Conservation (phyloP, 2,797 vertebrate species). For the Periophthalmus magnuspinnatus region DNA sequence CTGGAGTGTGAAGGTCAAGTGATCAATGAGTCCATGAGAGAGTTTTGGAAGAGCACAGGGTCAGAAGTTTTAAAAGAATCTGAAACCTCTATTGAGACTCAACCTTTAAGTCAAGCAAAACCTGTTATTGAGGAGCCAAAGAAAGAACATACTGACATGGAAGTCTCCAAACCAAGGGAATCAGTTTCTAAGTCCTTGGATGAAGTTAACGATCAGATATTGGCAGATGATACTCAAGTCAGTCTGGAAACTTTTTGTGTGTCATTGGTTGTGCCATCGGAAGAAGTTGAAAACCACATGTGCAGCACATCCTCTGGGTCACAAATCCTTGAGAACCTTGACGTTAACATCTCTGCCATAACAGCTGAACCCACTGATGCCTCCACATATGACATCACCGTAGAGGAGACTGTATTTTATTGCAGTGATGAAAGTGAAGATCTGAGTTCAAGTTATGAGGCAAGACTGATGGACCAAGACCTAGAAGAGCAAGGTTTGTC, state of each 20-base stretch:
- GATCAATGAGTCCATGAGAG: constrained; percentile 82
- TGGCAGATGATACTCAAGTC: not conserved
- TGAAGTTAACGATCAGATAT: constrained; percentile 7
- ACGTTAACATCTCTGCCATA: not conserved
- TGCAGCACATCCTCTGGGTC: not conserved
- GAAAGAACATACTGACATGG: constrained; percentile 8
- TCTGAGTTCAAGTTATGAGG: constrained; percentile 5
- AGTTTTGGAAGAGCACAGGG: constrained; percentile 64
- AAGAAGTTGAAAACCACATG: constrained; percentile 9
- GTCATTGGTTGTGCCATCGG: constrained; percentile 8
- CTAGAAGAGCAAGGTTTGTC: constrained; percentile 11
- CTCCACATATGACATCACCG: constrained; percentile 10
- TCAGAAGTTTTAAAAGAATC: constrained; percentile 4
- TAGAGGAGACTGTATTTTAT: constrained; percentile 13
- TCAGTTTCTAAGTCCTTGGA: constrained; percentile 6
- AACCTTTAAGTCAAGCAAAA: constrained; percentile 9
- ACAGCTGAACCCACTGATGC: not conserved
- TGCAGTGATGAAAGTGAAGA: constrained; percentile 13
- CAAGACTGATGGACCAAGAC: constrained; percentile 12
- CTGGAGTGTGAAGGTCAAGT: constrained; percentile 74
- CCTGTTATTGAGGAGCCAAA: not conserved
- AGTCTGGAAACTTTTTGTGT: constrained; percentile 8
- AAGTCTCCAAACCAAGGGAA: too few relatives aligned
- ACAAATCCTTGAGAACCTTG: not conserved
- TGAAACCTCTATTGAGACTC: not conserved